Conservation (phyloP, 2,113 vertebrate species). For the Aptenodytes patagonicus region DNA sequence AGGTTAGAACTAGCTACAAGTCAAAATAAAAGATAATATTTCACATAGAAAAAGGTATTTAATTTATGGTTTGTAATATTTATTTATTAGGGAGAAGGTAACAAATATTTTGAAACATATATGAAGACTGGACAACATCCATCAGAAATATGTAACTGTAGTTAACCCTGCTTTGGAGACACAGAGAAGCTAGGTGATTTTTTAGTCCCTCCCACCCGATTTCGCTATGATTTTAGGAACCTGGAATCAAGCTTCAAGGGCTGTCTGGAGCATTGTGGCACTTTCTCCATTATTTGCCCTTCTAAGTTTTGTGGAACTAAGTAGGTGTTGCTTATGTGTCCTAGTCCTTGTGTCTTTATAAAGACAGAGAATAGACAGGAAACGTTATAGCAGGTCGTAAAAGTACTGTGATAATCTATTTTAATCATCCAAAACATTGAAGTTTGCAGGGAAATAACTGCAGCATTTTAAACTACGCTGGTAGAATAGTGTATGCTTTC, state of each 20-base stretch:
- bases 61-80: neutral
- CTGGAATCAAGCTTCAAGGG: neutral
- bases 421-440: neutral
- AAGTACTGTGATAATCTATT: neutral
- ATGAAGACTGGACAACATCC: neutral
- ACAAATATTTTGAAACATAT: neutral
- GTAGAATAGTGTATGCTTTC: neutral
- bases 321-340: neutral
- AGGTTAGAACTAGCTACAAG: neutral
- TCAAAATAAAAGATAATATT: neutral
- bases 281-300: neutral
- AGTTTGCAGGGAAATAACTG: neutral
- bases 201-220: neutral
- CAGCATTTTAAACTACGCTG: neutral
- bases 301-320: neutral
- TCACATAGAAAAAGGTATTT: neutral
- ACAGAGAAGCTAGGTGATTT: neutral
- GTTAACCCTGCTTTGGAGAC: neutral
- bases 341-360: neutral
- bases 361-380: neutral
- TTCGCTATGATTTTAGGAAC: neutral
- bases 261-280: neutral
- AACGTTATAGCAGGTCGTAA: neutral
- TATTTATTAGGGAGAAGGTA: neutral
- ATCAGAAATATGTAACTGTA: neutral